Evolutionary conservation across 2,797 vertebrate species (phyloP).

Genomic region (Trachurus trachurus): DNA sequence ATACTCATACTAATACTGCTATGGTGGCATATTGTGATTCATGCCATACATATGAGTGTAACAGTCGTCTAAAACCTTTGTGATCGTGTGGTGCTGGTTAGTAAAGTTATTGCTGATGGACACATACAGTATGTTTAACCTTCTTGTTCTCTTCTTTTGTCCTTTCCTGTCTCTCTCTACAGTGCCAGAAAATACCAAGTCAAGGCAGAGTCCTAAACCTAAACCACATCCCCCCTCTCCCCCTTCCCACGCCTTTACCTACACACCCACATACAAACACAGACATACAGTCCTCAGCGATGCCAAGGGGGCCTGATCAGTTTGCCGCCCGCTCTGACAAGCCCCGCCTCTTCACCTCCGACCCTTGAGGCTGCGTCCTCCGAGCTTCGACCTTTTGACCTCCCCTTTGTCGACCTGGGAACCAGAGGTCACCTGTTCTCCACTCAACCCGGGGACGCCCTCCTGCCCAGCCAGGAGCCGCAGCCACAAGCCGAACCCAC

Average conservation of each 20-base stretch:
- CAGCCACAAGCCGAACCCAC: slow-evolving; percentile 87
- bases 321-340: slow-evolving; percentile 90
- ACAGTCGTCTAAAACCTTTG: too few relatives aligned
- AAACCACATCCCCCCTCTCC: slow-evolving; percentile 69
- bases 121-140: neutral
- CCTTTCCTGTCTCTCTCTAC: slow-evolving; percentile 38
- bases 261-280: slow-evolving; percentile 22
- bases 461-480: slow-evolving; percentile 86
- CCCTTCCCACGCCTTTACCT: slow-evolving; percentile 39
- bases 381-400: slow-evolving; percentile 85
- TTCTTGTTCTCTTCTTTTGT: slow-evolving; percentile 2
- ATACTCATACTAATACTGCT: too few relatives aligned
- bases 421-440: slow-evolving; percentile 85
- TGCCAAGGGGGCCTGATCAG: slow-evolving; percentile 93
- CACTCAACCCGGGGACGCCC: slow-evolving; percentile 87
- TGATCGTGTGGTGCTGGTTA: neutral
- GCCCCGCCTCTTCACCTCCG: slow-evolving; percentile 90
- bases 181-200: slow-evolving; percentile 94
- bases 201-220: slow-evolving; percentile 87
- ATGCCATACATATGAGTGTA: too few relatives aligned
- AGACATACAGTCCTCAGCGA: slow-evolving; percentile 90
- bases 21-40: too few relatives aligned
- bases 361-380: slow-evolving; percentile 92
- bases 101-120: neutral
- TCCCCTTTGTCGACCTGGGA: slow-evolving; percentile 89